Evolutionary conservation across 2,797 vertebrate species (phyloP), one percentile per base, ranked within the genome.

Genomic region (Molossus molossus): DNA sequence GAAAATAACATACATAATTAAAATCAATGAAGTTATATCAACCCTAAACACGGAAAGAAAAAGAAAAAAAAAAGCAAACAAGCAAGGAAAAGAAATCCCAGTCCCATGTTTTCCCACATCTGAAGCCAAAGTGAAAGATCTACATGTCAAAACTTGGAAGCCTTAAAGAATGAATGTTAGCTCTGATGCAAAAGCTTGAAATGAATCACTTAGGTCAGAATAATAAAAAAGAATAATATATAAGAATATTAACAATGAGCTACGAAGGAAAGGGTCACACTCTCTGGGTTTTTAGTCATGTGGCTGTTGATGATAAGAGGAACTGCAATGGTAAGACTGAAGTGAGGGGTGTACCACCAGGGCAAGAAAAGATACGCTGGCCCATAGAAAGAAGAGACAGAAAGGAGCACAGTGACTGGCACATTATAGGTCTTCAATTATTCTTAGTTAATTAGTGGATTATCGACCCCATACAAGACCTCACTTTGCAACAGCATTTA

Each of bases 1-100:
- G 57, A 96, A 97, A 97, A 96, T 96, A 94, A 96, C 60, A 90
- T 57, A 82, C 17, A 81, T 94, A 97, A 96, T 96, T 96, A 96
- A 97, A 96, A 97, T 95, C 94, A 95, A 94, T 95, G 67, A 94
- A 96, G 91, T 94, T 95, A 80, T 89, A 90, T 70, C 83, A 92
- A 94, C 76, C 40, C 27, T n/a, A 92, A 94, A 88, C 76, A 53
- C 60, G 9, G 69, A 58, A 55, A 8, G 21, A 37, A 60, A 23
- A 58, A 17, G 48, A 21, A 92, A 45, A 11, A n/a, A 55, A 40
- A 33, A 70, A 65, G 9, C 5, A 85, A 85, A 4, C 14, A 70
- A 84, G 75, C 45, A 85, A 80, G 33, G 7, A 45, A 81, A 84
- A 91, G 48, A 64, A 45, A 67, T 64, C 53, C 15, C 37, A 93